Base-by-base conservation (phyloP, 2,797 vertebrate species). In the Hydrophis major region DNA sequence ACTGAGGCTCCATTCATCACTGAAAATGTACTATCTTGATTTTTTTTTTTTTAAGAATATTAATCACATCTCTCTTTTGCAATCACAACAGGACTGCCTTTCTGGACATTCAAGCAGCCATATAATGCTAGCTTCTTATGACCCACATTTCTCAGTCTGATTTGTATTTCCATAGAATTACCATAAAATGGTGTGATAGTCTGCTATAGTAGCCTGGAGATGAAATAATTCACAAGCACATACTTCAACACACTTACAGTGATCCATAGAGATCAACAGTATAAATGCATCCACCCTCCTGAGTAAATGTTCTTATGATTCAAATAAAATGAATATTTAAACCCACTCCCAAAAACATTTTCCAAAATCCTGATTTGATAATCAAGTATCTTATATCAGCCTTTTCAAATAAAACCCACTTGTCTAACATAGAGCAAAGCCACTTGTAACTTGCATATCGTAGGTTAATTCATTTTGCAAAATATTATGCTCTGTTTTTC, bases 131-230 rank as follows among this genome's bases (percentile, higher is more conserved):
- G 87, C 90, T 95, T 89, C 95, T 94, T 95, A 92, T 69, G 95
- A 96, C 93, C 92, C 37, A 78, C 87, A 90, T 90, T 94, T 96
- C 94, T 94, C 95, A 90, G 90, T 42, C 69, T 94, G 56, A 78
- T 95, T 94, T 92, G 94, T 96, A 95, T 95, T 96, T 97, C 95
- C 94, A 96, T 95, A 94, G 95, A 96, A 96, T 95, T 94, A 94
- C 22, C 86, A 83, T 25, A 92, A 94, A 94, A 37, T 37, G 7
- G 86, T 94, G 3, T 59, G 32, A 92, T 59, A 37, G 90, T 91
- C 78, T 66, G 6, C 0, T 59, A 22, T 87, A 92, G 94, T 90
- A 95, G 90, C 22, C 28, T 92, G 89, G 88, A 94, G 93, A 94
- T 74, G 50, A 94, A 88, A 89, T 92, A 89, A 83, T 94, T 90